Percentiles rank a stretch among this genome's conserved stretches.
Conservation (phyloP, 2,888 invertebrate genomes). For the Diachrysia chrysitis region DNA sequence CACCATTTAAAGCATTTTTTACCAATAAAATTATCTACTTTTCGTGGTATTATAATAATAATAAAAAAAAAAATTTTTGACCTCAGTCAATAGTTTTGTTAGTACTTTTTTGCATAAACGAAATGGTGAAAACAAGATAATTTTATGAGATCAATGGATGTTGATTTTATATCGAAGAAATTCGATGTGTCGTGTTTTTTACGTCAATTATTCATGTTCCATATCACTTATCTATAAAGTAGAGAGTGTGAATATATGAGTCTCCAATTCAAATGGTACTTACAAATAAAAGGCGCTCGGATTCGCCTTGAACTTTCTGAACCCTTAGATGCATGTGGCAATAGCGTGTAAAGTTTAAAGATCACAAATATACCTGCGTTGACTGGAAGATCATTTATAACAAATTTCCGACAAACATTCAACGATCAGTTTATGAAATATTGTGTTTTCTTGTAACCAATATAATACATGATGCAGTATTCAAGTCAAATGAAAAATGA, state of each 20-base stretch:
- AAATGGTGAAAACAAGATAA: too few species aligned
- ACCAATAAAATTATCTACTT: too few species aligned
- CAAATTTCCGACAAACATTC: background rate
- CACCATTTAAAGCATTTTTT: too few species aligned
- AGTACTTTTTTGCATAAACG: too few species aligned
- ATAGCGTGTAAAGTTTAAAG: constrained; percentile 33
- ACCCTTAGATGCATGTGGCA: constrained; percentile 29
- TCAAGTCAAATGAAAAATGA: constrained; percentile 3
- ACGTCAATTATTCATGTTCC: background rate
- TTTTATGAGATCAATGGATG: too few species aligned
- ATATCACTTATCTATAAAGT: constrained; percentile 16
- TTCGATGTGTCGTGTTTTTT: background rate
- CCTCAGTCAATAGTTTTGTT: too few species aligned
- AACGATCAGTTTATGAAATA: background rate
- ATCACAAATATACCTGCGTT: constrained; percentile 18
- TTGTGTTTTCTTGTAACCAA: background rate
- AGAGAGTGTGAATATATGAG: constrained; percentile 14
- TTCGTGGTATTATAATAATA: too few species aligned
- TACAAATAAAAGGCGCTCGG: constrained; percentile 26
- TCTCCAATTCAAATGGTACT: constrained; percentile 31
- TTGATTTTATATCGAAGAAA: too few species aligned
- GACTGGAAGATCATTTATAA: constrained; percentile 15
- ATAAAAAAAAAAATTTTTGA: too few species aligned
- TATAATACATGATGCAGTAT: background rate
- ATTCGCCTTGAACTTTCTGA: constrained; percentile 51